These are phyloP conservation scores for Leucopsar rothschildi DNA, from an alignment of 2,113 vertebrate species.

Conservation along the genomic window DNA sequence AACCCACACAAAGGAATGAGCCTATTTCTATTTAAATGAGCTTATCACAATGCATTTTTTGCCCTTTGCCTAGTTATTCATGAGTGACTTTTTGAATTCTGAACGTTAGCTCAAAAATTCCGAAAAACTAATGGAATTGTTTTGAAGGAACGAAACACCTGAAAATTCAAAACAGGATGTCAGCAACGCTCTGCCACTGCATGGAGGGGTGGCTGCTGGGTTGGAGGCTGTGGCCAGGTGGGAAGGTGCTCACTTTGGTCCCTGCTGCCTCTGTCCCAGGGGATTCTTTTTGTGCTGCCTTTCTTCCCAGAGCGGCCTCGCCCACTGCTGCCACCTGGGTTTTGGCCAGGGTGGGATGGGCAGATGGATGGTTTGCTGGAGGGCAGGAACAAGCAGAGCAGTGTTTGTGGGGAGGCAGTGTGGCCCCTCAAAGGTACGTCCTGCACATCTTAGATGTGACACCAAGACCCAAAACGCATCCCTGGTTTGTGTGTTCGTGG, in stretches of 20 bases:
- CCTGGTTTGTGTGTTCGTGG: not conserved
- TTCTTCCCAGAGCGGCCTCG: not conserved
- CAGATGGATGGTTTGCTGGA: not conserved
- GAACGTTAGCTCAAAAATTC: not conserved
- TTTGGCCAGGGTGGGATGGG: rapidly evolving
- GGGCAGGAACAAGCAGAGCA: not conserved
- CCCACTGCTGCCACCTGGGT: rapidly evolving
- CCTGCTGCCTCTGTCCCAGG: rapidly evolving
- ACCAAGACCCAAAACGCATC: rapidly evolving
- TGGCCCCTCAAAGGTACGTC: rapidly evolving
- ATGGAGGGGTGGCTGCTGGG: not conserved
- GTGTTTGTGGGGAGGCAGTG: not conserved
- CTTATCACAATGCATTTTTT: slow-evolving; percentile 46
- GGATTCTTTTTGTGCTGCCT: not conserved
- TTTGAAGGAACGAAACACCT: not conserved
- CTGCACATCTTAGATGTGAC: not conserved
- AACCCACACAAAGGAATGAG: not conserved
- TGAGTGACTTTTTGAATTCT: slow-evolving; percentile 20
- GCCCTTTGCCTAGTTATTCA: slow-evolving; percentile 32
- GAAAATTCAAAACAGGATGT: not conserved
- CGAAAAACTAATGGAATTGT: not conserved
- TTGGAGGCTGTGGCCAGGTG: not conserved
- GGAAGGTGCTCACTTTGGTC: not conserved
- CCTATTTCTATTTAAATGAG: slow-evolving; percentile 57
- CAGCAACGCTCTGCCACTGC: rapidly evolving